Percentiles rank a stretch among this genome's conserved stretches.
Evolutionary conservation across 2,888 invertebrate species (phyloP).

Genomic region (Adelphocoris suturalis): DNA sequence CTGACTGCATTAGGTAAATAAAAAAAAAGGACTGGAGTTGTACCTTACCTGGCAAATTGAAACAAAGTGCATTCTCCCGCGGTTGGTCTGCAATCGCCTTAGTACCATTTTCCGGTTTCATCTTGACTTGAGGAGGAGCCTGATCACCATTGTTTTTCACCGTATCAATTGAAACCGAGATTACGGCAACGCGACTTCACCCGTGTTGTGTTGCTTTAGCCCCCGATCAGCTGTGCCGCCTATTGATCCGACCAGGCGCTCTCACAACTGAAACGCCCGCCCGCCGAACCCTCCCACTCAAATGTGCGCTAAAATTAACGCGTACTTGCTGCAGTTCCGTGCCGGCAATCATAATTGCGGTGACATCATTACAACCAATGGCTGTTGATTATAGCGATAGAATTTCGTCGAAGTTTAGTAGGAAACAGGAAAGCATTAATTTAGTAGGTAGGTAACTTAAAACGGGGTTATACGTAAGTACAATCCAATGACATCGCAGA

Average conservation of each 20-base stretch:
- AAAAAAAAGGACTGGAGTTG: neutral
- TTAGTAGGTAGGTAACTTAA: too few species aligned
- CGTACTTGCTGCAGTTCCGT: neutral
- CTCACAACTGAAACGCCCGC: neutral
- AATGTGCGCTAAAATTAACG: neutral
- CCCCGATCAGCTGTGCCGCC: conserved; percentile 13
- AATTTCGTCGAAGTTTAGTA: too few species aligned
- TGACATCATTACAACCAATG: too few species aligned
- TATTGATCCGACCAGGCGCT: conserved; percentile 7
- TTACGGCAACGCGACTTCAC: neutral
- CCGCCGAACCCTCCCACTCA: neutral
- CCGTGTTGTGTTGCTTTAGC: neutral
- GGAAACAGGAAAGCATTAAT: too few species aligned
- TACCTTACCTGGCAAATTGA: conserved; percentile 66
- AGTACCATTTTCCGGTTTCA: conserved; percentile 60
- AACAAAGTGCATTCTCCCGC: conserved; percentile 66
- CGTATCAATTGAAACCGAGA: neutral
- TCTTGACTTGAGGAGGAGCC: conserved; percentile 32
- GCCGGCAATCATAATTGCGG: neutral
- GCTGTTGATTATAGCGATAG: too few species aligned
- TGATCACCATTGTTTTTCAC: conserved; percentile 46
- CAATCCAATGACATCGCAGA: too few species aligned
- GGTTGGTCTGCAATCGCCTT: conserved; percentile 49
- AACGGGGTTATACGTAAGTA: too few species aligned
- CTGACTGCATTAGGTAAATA: too few species aligned